Percentiles rank a stretch among this genome's conserved stretches.
These are phyloP conservation scores for Oceanodroma leucorhoa DNA, from an alignment of 2,797 vertebrate genomes.

Conservation along the genomic window DNA sequence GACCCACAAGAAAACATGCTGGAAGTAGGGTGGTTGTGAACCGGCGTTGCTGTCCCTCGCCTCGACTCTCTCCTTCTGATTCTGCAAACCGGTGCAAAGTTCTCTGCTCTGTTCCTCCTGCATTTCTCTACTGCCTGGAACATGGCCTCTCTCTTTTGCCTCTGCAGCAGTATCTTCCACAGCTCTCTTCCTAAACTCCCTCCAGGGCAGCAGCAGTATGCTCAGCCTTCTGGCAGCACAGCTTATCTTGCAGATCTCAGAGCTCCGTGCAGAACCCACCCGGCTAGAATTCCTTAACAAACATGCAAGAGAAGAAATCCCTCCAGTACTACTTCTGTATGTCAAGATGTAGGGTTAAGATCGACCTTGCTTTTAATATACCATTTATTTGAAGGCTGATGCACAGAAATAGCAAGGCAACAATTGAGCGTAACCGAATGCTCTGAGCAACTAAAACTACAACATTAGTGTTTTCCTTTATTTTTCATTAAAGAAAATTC, in stretches of 20 bases:
- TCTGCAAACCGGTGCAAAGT: not conserved
- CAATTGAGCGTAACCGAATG: not conserved
- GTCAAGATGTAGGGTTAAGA: not conserved
- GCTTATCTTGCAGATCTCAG: not conserved
- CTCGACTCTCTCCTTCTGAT: accelerated
- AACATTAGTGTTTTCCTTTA: not conserved
- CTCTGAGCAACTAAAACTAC: not conserved
- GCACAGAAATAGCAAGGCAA: not conserved
- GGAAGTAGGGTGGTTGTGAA: not conserved
- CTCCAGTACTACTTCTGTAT: not conserved
- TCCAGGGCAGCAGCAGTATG: not conserved
- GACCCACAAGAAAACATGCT: not conserved
- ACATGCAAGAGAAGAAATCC: not conserved
- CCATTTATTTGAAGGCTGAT: not conserved
- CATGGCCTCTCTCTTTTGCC: not conserved
- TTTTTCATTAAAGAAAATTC: not conserved
- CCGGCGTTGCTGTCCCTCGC: not conserved
- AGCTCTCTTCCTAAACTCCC: not conserved
- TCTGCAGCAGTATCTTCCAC: not conserved
- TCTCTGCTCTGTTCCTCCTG: not conserved
- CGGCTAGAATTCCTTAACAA: not conserved
- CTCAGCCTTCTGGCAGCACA: conserved; percentile 21
- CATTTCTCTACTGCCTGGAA: not conserved
- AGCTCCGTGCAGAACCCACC: not conserved
- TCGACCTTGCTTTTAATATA: not conserved